Evolutionary conservation across 1,140 invertebrate genomes (phyloP), one percentile per base, ranked within the genome.

Genomic region (Doryteuthis pealeii): DNA sequence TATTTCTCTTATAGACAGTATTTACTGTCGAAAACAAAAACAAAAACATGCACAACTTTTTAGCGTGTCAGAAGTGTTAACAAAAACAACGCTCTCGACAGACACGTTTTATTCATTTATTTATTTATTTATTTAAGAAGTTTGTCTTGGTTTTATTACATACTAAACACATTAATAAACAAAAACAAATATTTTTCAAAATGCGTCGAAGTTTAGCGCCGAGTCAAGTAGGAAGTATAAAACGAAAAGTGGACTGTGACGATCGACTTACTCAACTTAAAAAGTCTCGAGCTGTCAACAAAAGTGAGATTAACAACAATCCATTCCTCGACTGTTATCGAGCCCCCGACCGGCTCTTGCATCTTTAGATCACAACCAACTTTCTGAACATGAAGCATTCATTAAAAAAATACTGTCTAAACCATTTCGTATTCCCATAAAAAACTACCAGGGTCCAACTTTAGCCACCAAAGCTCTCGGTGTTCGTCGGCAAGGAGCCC

Each of bases 361-460:
- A 58, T 30, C 31, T 28, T 30, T 45, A 54, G 26, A 54, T n/a
- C 22, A 32, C 54, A 62, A 62, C 43, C 68, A 68, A 54, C 18
- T 40, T 18, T 88, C 54, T 62, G 54, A 62, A 62, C 86, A 95
- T 92, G 94, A 95, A 88, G 90, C 90, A 67, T 87, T 94, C 22
- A 96, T 99, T 74, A 91, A 91, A 75, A 92, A 93, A 80, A 91
- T 97, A 77, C 84, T 98, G 1, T 92, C 91, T n/a, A 94, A 93
- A 83, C 95, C 96, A 8, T 99, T 99, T 84, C 95, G 95, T 89
- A 93, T 98, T 68, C 97, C 98, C 6, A 94, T 99, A 76, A 92
- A 93, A 22, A 96, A 97, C 82, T 99, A 99, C 31, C 26, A 4
- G 81, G 81, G 81, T n/a, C 65, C 76, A 67, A 68, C 70, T 49